Base-by-base conservation (phyloP, 2,113 vertebrate genomes). In the Microcebus murinus region DNA sequence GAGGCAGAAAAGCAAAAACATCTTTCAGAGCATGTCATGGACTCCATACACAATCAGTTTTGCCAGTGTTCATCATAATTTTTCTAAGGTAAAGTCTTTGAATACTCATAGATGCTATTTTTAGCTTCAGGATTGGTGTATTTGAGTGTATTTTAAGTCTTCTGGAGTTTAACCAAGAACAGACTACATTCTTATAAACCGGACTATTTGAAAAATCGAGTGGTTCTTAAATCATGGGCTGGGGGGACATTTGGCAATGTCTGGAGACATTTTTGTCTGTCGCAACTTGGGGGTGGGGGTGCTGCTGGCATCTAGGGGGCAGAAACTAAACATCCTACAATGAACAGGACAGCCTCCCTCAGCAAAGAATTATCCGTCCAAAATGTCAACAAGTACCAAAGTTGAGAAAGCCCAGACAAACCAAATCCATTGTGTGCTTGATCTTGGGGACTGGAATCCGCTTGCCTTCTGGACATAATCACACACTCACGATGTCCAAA, bases 21-120 rank as follows among this genome's bases (percentile, higher is more conserved):
- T 29, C n/a, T 52, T 80, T 76, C 45, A 76, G 82, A 82, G 18
- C 25, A 25, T n/a, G 21, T 50, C 34, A 59, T 8, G 11, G 68
- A 68, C 71, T 36, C 20, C 3, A 23, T 18, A 88, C 25, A 39
- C 31, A 21, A 45, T 21, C 61, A 36, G 8, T 55, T 94, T 96
- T 92, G 67, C 52, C 36, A 74, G 9, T 61, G 42, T 80, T 87
- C 52, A 74, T 50, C 31, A 67, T 83, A 27, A 74, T 73, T 87
- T 87, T 88, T 87, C 71, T 27, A 68, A 57, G 27, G 80, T 50
- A 68, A 74, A 63, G 36, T 71, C 73, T 95, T 90, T 87, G 88
- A 96, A 39, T 73, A 92, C 76, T 13, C 85, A 95, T 17, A 36
- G 52, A 27, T 50, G 31, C 34, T 91, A 85, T 55, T 68, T 90